phyloP scores from a whole-genome alignment of 2,888 invertebrate species.

The Drosophila limbata region DNA sequence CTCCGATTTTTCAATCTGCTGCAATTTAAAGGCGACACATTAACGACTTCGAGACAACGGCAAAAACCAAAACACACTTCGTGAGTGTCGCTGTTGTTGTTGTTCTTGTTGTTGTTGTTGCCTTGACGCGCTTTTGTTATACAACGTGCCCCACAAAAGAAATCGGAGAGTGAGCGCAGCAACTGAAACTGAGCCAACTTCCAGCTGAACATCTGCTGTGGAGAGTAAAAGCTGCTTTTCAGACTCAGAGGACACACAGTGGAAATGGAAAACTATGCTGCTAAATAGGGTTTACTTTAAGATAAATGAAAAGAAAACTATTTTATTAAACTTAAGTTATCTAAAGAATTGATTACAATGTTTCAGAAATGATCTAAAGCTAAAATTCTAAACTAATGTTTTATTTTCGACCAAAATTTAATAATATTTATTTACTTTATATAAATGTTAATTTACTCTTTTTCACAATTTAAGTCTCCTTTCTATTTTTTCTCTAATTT shows the following conservation, averaged over 20 bases:
- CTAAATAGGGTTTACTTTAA: neutral
- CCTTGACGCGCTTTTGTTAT: conserved; percentile 59
- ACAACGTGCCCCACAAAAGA: conserved; percentile 39
- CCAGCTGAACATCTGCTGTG: conserved; percentile 28
- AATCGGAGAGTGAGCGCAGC: conserved; percentile 15
- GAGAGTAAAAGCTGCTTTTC: neutral
- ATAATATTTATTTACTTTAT: too few species aligned
- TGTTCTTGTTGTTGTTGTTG: conserved; percentile 27
- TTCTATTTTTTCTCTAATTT: too few species aligned
- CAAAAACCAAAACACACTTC: conserved; percentile 13
- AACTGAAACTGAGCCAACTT: conserved; percentile 5
- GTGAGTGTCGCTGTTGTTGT: conserved; percentile 35
- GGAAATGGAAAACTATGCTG: neutral
- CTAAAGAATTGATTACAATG: too few species aligned
- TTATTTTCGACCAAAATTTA: too few species aligned
- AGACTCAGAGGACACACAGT: neutral
- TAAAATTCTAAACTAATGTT: too few species aligned
- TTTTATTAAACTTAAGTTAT: neutral
- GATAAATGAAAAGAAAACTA: too few species aligned
- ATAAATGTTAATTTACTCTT: too few species aligned
- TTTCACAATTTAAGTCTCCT: too few species aligned
- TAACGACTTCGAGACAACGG: conserved; percentile 61
- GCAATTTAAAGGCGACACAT: conserved; percentile 78
- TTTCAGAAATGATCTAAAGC: too few species aligned
- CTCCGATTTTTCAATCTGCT: conserved; percentile 66